Base-by-base conservation (phyloP, 2,113 vertebrate genomes). In the Myxocyprinus asiaticus region DNA sequence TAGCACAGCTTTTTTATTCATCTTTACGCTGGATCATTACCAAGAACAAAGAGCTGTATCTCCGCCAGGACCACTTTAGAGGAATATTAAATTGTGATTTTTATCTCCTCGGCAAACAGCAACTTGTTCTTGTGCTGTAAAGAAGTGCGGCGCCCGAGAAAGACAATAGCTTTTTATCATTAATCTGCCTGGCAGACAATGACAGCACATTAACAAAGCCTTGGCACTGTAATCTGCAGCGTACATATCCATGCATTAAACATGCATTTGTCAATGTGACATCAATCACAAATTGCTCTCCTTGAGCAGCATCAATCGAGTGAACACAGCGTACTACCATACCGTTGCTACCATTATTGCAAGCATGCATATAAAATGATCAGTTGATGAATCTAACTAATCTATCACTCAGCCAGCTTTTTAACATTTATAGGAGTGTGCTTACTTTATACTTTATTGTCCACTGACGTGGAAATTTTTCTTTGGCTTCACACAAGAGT, bases 41-140 rank as follows among this genome's bases (percentile, higher is more conserved):
- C 15, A 22, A 81, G 81, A 83, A 86, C 83, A 85, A 87, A 87
- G 80, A 82, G 72, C 22, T 14, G 14, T 12, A 63, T 63, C 74
- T 78, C 77, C 61, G 48, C 11, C 5, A 77, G 78, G 85, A 80
- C 14, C 73, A 53, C 56, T 81, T 79, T 76, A 61, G 51, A 71
- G 61, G 83, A 81, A 81, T 69, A 76, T 69, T 82, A 82, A 79
- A 79, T 64, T 50, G 50, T 33, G 14, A 75, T 79, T 81, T 67
- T 55, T 12, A 76, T 72, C 73, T 67, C 47, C 7, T 51, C 11
- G 5, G 11, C 62, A 79, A 74, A 76, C 66, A 55, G 68, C 50
- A 53, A 75, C 45, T 74, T 67, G 75, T 75, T 61, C n/a, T 9
- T 44, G 45, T 64, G 62, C 43, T 56, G 55, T 55, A 22, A 51